Evolutionary conservation across 2,888 invertebrate genomes (phyloP), one percentile per base, ranked within the genome.

Genomic region (Villa cingulata): DNA sequence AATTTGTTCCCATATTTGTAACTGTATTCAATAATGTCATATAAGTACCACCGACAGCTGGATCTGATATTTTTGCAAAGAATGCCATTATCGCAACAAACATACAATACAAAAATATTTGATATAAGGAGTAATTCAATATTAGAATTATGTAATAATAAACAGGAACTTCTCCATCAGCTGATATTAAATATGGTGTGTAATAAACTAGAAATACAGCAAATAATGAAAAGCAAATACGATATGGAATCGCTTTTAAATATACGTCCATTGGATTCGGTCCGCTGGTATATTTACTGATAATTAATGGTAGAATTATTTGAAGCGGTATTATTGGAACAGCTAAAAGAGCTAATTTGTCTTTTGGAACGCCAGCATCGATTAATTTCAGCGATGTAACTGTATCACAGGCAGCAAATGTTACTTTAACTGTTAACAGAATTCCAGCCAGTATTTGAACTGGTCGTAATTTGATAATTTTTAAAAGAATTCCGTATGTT

Each of bases 11-110:
- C 49, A 98, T 75, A 73, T 98, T 98, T 42, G 85, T 80, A 19
- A 97, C 74, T 0, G 98, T 98, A 66, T 98, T 99, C 16, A 98
- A 73, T 44, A 98, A 74, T 0, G 98, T 99, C 98, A 98, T 98
- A 66, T 99, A 98, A 0, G 98, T 98, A 6, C 98, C 96, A 2
- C 98, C 98, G 0, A 97, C 91, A 0, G 83, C 76, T 0, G 96
- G 94, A 66, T 99, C 98, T 51, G 95, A 95, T 43, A 98, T 82
- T 70, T 89, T 86, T 0, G 97, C 97, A 69, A 91, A 92, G 73
- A 98, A 98, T 12, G 95, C 90, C 95, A 98, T 97, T 50, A 86
- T 79, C 0, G 96, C 84, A 6, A 98, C 96, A 69, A 94, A 98
- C 92, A 97, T 96, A 61, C 89, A 83, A 70, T 95, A 95, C 0